Evolutionary conservation across 2,888 invertebrate genomes (phyloP), one percentile per base, ranked within the genome.

Genomic region (Steromphala cineraria): DNA sequence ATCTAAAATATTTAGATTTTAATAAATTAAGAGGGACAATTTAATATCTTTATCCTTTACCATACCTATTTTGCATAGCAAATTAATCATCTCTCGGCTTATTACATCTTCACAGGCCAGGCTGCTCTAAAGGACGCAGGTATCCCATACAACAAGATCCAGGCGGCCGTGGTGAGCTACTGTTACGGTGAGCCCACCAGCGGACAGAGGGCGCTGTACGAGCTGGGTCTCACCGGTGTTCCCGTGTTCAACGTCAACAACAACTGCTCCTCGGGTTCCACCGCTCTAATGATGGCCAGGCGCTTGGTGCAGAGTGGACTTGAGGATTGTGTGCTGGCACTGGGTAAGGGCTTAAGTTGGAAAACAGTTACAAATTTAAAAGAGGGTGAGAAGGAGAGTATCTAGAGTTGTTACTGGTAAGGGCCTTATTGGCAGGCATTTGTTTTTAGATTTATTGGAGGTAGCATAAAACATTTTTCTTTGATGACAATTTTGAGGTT

Each of bases 171-270:
- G n/a, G 91, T 90, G 53, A 91, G 92, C 75, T 92, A 92, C 80
- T 91, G 91, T 80, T 92, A 91, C 82, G 92, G 92, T n/a, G 92
- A 92, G 80, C 90, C 91, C 56, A 91, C 91, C 10, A 87, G 90
- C 83, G 92, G 92, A 0, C 99, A 99, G 94, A 95, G 99, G 85
- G 98, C 98, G 0, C 94, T 99, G 4, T 99, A 99, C 93, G 96
- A 97, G 93, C 95, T 98, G 53, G 99, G 99, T 80, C 96, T 99
- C 95, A 89, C 87, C 52, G 91, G 91, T 40, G 86, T 92, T 53
- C 91, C 91, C 17, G 88, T 92, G 8, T 91, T 88, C 82, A 91
- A 92, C 84, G 91, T 91, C 67, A 92, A 92, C 81, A 92, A 92
- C 84, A 91, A 91, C 83, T 92, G 91, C 67, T 91, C 91, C 10